Evolutionary conservation across 2,888 invertebrate genomes (phyloP).

Genomic region (Trissoscelio sp.): DNA sequence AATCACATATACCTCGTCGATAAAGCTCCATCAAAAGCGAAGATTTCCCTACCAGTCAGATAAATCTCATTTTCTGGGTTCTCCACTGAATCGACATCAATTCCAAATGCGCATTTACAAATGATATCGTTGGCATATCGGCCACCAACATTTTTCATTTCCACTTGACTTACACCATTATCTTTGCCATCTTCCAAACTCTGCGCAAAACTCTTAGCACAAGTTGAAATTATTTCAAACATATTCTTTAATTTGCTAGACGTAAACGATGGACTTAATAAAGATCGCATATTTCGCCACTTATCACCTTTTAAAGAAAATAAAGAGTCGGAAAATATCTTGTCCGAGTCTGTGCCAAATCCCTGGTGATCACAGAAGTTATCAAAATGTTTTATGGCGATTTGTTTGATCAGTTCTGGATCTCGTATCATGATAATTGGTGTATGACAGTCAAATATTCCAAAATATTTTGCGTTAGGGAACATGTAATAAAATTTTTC

Average conservation of each 20-base stretch:
- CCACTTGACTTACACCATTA: no score
- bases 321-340: no score
- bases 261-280: constrained; percentile 85
- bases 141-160: constrained; percentile 65
- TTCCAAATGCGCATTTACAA: constrained; percentile 72
- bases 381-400: constrained; percentile 32
- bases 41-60: constrained; percentile 68
- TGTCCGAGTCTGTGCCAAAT: constrained; percentile 39
- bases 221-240: no score
- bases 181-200: no score
- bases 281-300: constrained; percentile 80
- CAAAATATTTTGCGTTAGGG: constrained; percentile 74
- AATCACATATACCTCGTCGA: no score
- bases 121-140: constrained; percentile 79
- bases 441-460: constrained; percentile 71
- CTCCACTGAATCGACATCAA: constrained; percentile 74
- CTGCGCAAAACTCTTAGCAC: no score
- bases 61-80: constrained; percentile 78
- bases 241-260: constrained; percentile 85
- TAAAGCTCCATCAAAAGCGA: constrained; percentile 36
- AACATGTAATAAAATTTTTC: constrained; percentile 66
- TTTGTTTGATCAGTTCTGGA: constrained; percentile 71
- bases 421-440: constrained; percentile 73
- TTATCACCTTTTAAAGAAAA: constrained; percentile 76
- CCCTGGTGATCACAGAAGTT: constrained; percentile 29